These are phyloP conservation scores for Isoperla grammatica DNA, from an alignment of 2,888 invertebrate species.

Conservation along the genomic window DNA sequence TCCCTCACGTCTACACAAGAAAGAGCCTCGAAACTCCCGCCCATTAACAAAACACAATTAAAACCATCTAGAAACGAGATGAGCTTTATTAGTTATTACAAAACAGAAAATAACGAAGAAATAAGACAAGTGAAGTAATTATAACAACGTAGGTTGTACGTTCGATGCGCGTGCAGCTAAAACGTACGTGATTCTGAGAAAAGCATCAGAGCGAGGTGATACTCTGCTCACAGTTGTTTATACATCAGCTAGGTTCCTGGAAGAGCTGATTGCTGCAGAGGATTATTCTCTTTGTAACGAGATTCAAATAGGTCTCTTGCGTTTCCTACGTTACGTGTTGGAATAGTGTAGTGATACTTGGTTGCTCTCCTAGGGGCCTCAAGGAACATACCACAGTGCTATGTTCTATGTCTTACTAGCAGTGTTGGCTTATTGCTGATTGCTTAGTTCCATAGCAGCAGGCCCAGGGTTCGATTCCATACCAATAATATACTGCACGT, in stretches of 20 bases:
- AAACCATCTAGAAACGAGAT: slow-evolving; percentile 16
- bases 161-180: neutral
- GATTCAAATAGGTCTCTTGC: no score
- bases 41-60: slow-evolving; percentile 18
- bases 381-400: no score
- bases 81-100: slow-evolving; percentile 19
- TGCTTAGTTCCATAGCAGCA: no score
- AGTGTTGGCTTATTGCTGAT: no score
- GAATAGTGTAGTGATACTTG: no score
- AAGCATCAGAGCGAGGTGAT: neutral
- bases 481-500: no score
- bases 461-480: no score
- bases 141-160: neutral
- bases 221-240: neutral
- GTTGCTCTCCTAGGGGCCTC: no score
- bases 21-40: neutral
- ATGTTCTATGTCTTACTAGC: no score
- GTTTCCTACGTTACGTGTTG: no score
- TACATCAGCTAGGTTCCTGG: neutral
- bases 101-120: slow-evolving; percentile 15
- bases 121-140: slow-evolving; percentile 17
- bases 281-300: no score
- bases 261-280: slow-evolving; percentile 5
- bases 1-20: slow-evolving; percentile 9
- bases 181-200: slow-evolving; percentile 7